These are phyloP conservation scores for Crotalus horridus DNA, from an alignment of 2,113 vertebrate species.

Conservation along the genomic window DNA sequence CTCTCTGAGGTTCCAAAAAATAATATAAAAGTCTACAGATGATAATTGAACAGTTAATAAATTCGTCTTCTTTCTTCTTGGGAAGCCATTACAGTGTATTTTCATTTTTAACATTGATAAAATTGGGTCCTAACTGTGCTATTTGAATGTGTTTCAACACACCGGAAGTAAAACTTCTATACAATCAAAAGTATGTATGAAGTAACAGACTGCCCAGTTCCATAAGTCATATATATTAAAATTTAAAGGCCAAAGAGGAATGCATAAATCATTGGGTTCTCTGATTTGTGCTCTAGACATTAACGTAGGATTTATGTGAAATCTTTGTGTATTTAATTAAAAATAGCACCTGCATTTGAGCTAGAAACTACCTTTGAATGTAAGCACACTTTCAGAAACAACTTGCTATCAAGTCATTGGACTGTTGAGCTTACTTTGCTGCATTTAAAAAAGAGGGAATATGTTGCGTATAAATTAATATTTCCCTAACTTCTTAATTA, in stretches of 20 bases:
- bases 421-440: conserved; percentile 40
- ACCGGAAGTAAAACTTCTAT: background rate
- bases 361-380: background rate
- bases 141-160: conserved; percentile 2
- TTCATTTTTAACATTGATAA: background rate
- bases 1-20: background rate
- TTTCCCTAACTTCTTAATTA: conserved; percentile 26
- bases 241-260: conserved; percentile 51
- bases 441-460: conserved; percentile 33
- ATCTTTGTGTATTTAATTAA: conserved; percentile 38
- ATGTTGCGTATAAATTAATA: conserved; percentile 53
- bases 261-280: conserved; percentile 46
- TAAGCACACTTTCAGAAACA: conserved; percentile 46
- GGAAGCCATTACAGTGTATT: background rate
- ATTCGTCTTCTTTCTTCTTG: background rate
- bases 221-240: conserved; percentile 43
- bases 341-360: conserved; percentile 46
- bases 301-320: conserved; percentile 57
- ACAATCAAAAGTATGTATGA: conserved; percentile 28
- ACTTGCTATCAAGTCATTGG: conserved; percentile 40
- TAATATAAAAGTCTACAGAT: background rate
- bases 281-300: conserved; percentile 35
- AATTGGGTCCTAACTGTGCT: background rate
- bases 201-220: conserved; percentile 32
- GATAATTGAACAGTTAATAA: background rate